Base-by-base conservation (phyloP, 2,113 vertebrate genomes). In the Phodopus roborovskii region DNA sequence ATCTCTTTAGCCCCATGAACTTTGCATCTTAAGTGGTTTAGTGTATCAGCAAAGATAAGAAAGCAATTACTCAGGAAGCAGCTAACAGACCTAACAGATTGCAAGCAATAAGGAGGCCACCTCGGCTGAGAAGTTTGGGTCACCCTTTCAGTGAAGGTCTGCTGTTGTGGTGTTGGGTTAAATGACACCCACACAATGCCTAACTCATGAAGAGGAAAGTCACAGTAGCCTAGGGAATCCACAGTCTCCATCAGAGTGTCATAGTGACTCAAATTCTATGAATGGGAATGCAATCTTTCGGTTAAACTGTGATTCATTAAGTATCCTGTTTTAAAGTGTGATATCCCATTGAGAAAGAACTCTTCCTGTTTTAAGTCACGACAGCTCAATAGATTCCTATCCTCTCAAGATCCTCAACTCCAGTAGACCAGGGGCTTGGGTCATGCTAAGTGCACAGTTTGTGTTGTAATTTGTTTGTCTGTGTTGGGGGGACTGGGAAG, bases 251-350 rank as follows among this genome's bases (percentile, higher is more conserved):
- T 78, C 62, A 73, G 42, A 82, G 30, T 90, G 45, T 62, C 83
- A 33, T 7, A 8, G 24, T 71, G 96, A 97, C 74, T 97, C 78
- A 22, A 70, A 79, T 73, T 86, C 78, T 50, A 30, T 36, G 39
- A 96, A 73, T 28, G 53, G 91, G 95, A 92, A 92, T 64, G 7
- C 9, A 81, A 64, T 94, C 77, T 89, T 88, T 82, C 85, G 48
- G 42, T 92, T 82, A 90, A 87, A 79, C 50, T 68, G 15, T 91
- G 85, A 97, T 60, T 92, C 82, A 88, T 66, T 56, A 94, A 85
- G 60, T 17, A 26, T 42, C 36, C 17, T 92, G 45, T 79, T 96
- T 94, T 86, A 92, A 83, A 83, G 56, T 53, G 10, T 20, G 48
- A 39, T 53, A 45, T 58, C 19, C 58, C 45, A 48, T 28, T 58